phyloP scores from a whole-genome alignment of 2,113 vertebrate species.

The Actenoides lindsayi region DNA sequence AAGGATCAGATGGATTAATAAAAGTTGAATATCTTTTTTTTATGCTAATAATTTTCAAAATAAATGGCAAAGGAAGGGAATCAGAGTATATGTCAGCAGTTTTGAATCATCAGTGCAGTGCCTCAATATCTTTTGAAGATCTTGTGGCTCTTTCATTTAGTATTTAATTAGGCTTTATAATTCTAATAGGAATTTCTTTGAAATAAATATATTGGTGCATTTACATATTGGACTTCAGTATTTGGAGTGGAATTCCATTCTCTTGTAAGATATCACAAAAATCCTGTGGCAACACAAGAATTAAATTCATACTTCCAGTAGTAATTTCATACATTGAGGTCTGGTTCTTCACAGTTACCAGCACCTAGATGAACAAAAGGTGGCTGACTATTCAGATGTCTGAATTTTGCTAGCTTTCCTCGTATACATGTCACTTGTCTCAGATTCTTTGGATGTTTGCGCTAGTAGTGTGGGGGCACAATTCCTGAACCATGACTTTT shows the following conservation, averaged over 20 bases:
- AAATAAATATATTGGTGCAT: background rate
- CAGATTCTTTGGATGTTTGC: background rate
- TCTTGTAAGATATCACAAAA: background rate
- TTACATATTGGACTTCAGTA: background rate
- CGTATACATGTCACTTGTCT: background rate
- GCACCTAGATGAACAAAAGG: background rate
- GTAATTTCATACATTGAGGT: background rate
- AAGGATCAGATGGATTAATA: background rate
- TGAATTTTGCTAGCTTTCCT: background rate
- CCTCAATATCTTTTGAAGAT: background rate
- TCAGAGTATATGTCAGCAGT: background rate
- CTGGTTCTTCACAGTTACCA: background rate
- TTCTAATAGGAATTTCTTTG: background rate
- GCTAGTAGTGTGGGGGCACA: accelerated
- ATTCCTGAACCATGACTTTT: background rate
- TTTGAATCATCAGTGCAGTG: background rate
- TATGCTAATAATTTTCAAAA: background rate
- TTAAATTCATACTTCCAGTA: background rate
- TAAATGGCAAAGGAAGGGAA: background rate
- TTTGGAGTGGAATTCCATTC: background rate
- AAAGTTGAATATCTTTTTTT: background rate
- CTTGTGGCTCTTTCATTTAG: background rate
- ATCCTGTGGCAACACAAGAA: background rate
- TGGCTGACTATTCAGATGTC: background rate
- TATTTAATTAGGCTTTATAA: background rate